These are phyloP conservation scores for Steinernema carpocapsae DNA, from an alignment of 2,888 invertebrate species.

Conservation along the genomic window DNA sequence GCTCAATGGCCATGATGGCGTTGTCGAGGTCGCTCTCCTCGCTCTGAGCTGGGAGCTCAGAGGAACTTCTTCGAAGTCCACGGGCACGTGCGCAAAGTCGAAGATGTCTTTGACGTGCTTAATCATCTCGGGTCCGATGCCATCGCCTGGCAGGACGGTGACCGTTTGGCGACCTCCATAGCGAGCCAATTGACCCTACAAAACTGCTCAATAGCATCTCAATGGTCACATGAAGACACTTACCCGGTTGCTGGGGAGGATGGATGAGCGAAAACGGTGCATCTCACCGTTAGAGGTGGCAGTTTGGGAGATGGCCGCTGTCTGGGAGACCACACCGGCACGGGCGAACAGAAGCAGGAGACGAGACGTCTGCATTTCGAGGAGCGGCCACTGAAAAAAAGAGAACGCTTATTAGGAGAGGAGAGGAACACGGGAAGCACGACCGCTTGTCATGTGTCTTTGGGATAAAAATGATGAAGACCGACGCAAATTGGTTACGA, in stretches of 20 bases:
- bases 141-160: conserved; percentile 92
- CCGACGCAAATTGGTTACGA: too few relatives aligned
- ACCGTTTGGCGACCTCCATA: conserved; percentile 96
- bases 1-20: conserved; percentile 89
- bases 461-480: too few relatives aligned
- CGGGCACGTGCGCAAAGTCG: conserved; percentile 74
- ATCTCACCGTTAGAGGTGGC: conserved; percentile 3
- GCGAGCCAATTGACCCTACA: conserved; percentile 70
- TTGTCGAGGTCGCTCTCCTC: conserved; percentile 85
- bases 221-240: background rate
- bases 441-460: too few relatives aligned
- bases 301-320: too few relatives aligned
- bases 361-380: conserved; percentile 14
- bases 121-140: conserved; percentile 95
- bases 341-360: conserved; percentile 5
- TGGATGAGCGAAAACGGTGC: conserved; percentile 30
- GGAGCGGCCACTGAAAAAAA: conserved; percentile 17
- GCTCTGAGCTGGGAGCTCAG: too few relatives aligned
- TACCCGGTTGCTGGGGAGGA: conserved; percentile 29
- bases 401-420: too few relatives aligned
- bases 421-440: too few relatives aligned
- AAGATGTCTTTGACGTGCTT: conserved; percentile 88
- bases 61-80: too few relatives aligned
- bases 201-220: background rate
- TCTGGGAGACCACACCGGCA: conserved; percentile 15